Evolutionary conservation across 2,797 vertebrate species (phyloP).

Genomic region (Tapera naevia): DNA sequence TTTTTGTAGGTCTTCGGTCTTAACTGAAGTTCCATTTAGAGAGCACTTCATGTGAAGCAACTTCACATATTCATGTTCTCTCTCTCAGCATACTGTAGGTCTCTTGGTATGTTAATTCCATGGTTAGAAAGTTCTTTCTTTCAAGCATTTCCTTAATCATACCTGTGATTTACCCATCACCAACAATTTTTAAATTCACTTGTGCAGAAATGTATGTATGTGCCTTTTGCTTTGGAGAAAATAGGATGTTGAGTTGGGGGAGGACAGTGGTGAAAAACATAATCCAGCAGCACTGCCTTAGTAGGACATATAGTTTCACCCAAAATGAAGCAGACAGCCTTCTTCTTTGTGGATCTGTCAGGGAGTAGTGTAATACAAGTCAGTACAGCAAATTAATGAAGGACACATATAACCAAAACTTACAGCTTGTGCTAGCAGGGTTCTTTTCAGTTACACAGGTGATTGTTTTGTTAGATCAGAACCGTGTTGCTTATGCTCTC

Average conservation of each 20-base stretch:
- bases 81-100: not conserved
- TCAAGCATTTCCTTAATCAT: not conserved
- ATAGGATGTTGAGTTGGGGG: not conserved
- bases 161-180: not conserved
- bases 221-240: not conserved
- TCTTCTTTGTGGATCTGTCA: not conserved
- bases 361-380: not conserved
- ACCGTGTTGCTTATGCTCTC: not conserved
- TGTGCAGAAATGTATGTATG: not conserved
- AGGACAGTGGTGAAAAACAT: not conserved
- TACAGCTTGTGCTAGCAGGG: not conserved
- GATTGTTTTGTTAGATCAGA: not conserved
- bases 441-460: not conserved
- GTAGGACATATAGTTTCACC: not conserved
- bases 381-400: not conserved
- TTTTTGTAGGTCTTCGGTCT: not conserved
- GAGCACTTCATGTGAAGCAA: not conserved
- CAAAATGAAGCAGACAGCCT: not conserved
- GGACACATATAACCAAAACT: not conserved
- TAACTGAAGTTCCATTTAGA: not conserved
- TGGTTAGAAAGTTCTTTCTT: not conserved
- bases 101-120: not conserved
- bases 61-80: not conserved
- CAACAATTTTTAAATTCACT: not conserved
- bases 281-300: not conserved